These are phyloP conservation scores for Samia ricini DNA, from an alignment of 1,140 invertebrate genomes.

Conservation along the genomic window DNA sequence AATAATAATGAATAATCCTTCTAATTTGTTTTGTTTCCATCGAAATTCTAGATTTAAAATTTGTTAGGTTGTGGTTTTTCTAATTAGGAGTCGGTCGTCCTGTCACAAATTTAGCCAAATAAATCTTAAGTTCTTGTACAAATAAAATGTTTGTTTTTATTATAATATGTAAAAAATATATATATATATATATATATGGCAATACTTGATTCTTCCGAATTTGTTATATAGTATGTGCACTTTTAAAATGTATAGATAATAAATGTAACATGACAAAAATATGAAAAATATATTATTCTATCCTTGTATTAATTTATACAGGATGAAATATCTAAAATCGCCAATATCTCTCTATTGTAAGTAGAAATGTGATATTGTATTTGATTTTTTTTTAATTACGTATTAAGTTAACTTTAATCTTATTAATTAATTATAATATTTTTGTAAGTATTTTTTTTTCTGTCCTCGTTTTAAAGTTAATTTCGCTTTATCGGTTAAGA, in stretches of 20 bases:
- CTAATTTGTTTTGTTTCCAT: conserved; percentile 44
- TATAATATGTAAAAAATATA: conserved; percentile 46
- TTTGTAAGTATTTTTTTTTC: conserved; percentile 73
- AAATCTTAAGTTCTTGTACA: conserved; percentile 63
- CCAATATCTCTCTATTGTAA: conserved; percentile 73
- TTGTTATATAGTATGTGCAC: conserved; percentile 43
- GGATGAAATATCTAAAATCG: conserved; percentile 22
- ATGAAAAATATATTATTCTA: conserved; percentile 51
- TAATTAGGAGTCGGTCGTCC: conserved; percentile 45
- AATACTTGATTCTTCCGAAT: conserved; percentile 71
- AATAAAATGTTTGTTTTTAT: conserved; percentile 29
- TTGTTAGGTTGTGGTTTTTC: conserved; percentile 68
- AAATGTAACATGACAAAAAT: conserved; percentile 46
- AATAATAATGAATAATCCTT: conserved; percentile 36
- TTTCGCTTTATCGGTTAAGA: conserved; percentile 71
- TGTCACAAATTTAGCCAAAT: conserved; percentile 68
- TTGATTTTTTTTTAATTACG: conserved; percentile 52
- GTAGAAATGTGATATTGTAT: conserved; percentile 77
- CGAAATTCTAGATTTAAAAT: conserved; percentile 49
- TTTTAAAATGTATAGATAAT: conserved; percentile 45
- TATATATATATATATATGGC: conserved; percentile 45
- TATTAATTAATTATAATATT: conserved; percentile 66
- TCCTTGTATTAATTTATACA: conserved; percentile 43
- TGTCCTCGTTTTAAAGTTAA: conserved; percentile 67
- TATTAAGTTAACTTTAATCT: conserved; percentile 68